Percentiles rank a stretch among this genome's conserved stretches.
phyloP scores from a whole-genome alignment of 2,797 vertebrate genomes.

The Scolopax bukidnonensis region DNA sequence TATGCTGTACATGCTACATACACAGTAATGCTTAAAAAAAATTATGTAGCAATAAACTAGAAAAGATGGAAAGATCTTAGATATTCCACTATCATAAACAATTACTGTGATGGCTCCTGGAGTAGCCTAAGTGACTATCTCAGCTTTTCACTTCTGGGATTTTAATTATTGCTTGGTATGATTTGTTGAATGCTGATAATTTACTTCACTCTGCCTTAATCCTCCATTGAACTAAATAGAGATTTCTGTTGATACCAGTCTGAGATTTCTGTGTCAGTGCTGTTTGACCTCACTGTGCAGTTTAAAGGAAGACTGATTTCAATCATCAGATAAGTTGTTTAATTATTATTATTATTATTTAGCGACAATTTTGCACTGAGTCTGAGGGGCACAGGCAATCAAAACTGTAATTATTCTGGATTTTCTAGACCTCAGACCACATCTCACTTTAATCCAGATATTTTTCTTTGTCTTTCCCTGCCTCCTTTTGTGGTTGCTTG shows the following conservation, averaged over 20 bases:
- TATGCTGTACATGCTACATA: not conserved
- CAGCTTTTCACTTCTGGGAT: not conserved
- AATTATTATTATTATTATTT: not conserved
- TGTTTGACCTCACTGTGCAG: not conserved
- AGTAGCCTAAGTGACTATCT: not conserved
- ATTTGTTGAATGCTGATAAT: conserved; percentile 3
- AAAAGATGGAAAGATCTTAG: not conserved
- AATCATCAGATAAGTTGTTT: not conserved
- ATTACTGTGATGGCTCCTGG: not conserved
- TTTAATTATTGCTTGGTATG: not conserved
- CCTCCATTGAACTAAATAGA: not conserved
- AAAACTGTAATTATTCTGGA: not conserved
- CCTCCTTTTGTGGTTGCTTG: not conserved
- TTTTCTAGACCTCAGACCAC: not conserved
- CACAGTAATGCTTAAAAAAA: not conserved
- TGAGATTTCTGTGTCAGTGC: not conserved
- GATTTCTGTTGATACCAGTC: not conserved
- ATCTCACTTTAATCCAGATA: not conserved
- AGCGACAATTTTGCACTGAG: not conserved
- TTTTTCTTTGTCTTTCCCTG: not conserved
- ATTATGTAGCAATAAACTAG: not conserved
- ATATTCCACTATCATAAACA: not conserved
- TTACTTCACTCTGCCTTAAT: not conserved
- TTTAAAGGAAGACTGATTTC: not conserved
- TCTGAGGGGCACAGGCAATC: not conserved